Percentiles rank a stretch among this genome's conserved stretches.
These are phyloP conservation scores for Siderastrea siderea DNA, from an alignment of 92 coral and sea anemone genomes.

Conservation along the genomic window DNA sequence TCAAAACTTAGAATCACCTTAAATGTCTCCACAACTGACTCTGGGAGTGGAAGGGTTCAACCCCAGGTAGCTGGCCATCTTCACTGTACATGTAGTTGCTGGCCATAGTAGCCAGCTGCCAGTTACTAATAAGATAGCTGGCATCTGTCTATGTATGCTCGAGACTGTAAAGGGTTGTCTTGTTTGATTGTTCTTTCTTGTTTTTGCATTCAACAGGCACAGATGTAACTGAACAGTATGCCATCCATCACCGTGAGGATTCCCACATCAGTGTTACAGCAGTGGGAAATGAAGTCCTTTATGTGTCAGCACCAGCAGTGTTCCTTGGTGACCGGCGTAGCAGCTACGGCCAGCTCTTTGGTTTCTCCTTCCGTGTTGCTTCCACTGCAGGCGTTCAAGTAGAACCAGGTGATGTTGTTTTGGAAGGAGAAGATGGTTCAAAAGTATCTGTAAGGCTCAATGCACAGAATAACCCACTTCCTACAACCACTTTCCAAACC, in stretches of 20 bases:
- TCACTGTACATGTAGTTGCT: too few relatives aligned
- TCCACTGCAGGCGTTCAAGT: constrained; percentile 84
- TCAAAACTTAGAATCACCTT: too few relatives aligned
- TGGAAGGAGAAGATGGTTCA: constrained; percentile 81
- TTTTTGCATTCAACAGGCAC: constrained; percentile 48
- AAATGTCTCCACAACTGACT: too few relatives aligned
- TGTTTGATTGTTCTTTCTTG: neutral
- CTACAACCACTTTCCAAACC: constrained; percentile 82
- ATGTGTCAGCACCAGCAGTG: constrained; percentile 83
- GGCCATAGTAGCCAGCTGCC: too few relatives aligned
- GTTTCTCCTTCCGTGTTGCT: constrained; percentile 92
- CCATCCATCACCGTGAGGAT: constrained; percentile 61
- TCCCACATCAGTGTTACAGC: constrained; percentile 88
- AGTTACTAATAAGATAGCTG: too few relatives aligned
- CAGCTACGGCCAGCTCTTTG: constrained; percentile 90
- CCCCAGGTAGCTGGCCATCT: too few relatives aligned
- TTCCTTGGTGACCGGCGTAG: constrained; percentile 87
- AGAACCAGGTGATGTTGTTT: constrained; percentile 71
- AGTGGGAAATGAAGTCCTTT: constrained; percentile 87
- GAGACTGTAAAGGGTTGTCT: too few relatives aligned
- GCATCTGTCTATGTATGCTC: too few relatives aligned
- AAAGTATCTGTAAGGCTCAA: constrained; percentile 83
- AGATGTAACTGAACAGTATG: constrained; percentile 89
- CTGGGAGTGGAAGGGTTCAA: too few relatives aligned
- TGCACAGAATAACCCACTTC: constrained; percentile 84